A percentile compares a stretch with the other conserved stretches of the same genome.
Evolutionary conservation across 2,113 vertebrate genomes (phyloP).

Genomic region (Phalacrocorax brasilianus): DNA sequence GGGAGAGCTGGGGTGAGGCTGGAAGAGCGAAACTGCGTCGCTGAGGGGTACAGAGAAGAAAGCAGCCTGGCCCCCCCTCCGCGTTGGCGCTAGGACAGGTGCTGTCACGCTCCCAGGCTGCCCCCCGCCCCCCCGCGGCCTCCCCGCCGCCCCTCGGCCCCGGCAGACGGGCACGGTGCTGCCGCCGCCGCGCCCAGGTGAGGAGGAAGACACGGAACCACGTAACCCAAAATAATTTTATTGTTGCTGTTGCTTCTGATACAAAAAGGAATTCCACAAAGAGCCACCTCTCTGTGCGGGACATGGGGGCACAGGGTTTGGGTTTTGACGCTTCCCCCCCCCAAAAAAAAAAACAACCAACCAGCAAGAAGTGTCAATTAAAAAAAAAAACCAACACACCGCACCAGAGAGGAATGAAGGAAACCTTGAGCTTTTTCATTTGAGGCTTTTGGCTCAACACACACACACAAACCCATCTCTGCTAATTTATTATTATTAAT

Average conservation of each 20-base stretch:
- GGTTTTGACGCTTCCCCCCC: background rate
- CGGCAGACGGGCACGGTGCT: fast-evolving
- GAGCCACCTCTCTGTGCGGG: background rate
- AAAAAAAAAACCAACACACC: background rate
- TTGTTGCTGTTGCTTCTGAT: slow-evolving; percentile 81
- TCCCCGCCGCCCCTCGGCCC: fast-evolving
- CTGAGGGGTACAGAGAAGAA: background rate
- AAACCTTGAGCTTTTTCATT: slow-evolving; percentile 16
- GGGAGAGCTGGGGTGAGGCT: background rate
- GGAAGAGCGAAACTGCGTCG: background rate
- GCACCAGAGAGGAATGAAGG: slow-evolving; percentile 37
- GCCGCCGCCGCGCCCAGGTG: fast-evolving
- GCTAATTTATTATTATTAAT: slow-evolving; percentile 34
- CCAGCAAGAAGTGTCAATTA: slow-evolving; percentile 38
- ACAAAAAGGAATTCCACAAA: slow-evolving; percentile 71
- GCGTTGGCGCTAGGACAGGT: fast-evolving
- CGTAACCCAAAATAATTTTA: slow-evolving; percentile 93
- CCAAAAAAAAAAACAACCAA: background rate
- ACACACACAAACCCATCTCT: slow-evolving; percentile 25
- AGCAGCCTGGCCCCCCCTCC: background rate
- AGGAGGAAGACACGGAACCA: slow-evolving; percentile 9
- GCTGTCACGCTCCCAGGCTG: fast-evolving
- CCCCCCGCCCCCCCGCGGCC: fast-evolving
- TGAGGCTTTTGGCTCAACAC: slow-evolving; percentile 49
- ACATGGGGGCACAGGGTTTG: slow-evolving; percentile 9